Evolutionary conservation across 2,797 vertebrate species (phyloP), one percentile per base, ranked within the genome.

Genomic region (Neostethus bicornis): DNA sequence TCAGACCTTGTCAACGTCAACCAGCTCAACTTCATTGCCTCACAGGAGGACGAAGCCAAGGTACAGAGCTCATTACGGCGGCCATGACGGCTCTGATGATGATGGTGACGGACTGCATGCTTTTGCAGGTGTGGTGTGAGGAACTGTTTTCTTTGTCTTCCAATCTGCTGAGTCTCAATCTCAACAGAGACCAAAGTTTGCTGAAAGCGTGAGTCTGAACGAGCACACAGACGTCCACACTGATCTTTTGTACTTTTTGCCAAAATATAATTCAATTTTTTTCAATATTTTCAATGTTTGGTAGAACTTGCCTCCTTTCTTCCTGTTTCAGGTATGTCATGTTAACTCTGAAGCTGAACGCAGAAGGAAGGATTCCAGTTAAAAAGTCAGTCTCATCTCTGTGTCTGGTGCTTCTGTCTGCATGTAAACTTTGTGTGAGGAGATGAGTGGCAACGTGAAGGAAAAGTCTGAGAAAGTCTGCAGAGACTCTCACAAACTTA

Each of bases 21-120:
- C 9, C 96, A 96, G 90, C 86, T 99, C 66, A 99, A 96, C 83
- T 94, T 99, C 74, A 94, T 99, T 70, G 96, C 97, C 2, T 92
- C 95, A 59, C 96, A 98, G 68, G 97, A 99, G 82, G 96, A 99
- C 0, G 95, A 97, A 50, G 96, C 96, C 16, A 99, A 97, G 96
- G 97, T 99, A 88, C 5, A 13, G 10, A 56, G 16, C 2, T 51
- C 35, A 43, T 16, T 16, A 4, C 19, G n/a, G 31, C 29, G n/a
- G 7, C 10, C 8, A 41, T 53, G 51, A 35, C n/a, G 52, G 14
- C 16, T 38, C 12, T 34, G 44, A 5, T 31, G 54, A 16, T 6
- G 41, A 25, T 28, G 47, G 28, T 8, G 23, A 37, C 11, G 54
- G 32, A 10, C 17, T 7, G 10, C 56, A 46, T 43, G 44, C 55